Evolutionary conservation across 1,140 invertebrate species (phyloP), one percentile per base, ranked within the genome.

Genomic region (Drosophila bocki): DNA sequence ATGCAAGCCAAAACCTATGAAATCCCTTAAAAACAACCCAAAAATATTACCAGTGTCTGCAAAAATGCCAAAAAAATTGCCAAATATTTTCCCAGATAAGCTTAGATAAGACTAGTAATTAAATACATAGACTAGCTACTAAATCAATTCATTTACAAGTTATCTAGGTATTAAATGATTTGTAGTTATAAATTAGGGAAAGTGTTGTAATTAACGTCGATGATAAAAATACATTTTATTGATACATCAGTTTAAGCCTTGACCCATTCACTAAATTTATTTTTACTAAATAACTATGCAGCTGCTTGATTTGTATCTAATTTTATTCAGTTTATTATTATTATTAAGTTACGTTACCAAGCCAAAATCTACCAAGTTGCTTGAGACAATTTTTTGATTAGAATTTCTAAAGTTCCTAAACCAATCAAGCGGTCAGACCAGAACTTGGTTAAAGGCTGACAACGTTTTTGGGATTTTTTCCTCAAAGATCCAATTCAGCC

Each of bases 341-440:
- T 53, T 54, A 54, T 54, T 5, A 39, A 22, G 19, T 22, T 54
- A 22, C 8, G 4, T 22, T 54, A 37, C 33, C 7, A 22, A 6
- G n/a, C 9, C 15, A 32, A 32, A 51, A 33, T 32, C 47, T 50
- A 29, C 4, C 13, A 54, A 54, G 51, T 39, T 54, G 17, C 4
- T 13, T 0, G 3, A 37, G 3, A 7, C 12, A 22, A 37, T 54
- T 37, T 54, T 22, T 22, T 22, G 12, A 54, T 54, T 54, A 22
- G 51, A 54, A 39, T 54, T 54, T 45, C 8, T 22, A 54, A 54
- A 54, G 51, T 54, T 54, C 2, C 0, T 54, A 54, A 54, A 39
- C 33, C 51, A 54, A 54, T 54, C 33, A 54, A 35, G 12, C 19
- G 51, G 33, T 5, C 33, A 37, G 51, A 37, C 33, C 13, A 37